Conservation (phyloP, 2,797 vertebrate species). For the Ptychadena robeensis region DNA sequence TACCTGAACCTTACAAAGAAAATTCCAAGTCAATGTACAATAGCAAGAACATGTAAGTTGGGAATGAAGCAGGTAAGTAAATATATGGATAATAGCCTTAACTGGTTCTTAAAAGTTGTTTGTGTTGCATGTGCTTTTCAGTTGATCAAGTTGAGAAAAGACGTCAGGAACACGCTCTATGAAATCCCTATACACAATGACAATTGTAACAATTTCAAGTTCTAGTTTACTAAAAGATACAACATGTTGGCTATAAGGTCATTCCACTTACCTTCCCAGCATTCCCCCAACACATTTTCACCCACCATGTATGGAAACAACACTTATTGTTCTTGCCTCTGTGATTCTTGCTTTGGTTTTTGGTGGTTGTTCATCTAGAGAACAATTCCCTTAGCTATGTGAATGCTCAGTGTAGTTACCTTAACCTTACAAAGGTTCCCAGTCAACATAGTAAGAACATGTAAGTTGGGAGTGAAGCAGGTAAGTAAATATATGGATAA, state of each 20-base stretch:
- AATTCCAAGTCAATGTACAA: neutral
- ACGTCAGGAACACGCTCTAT: constrained; percentile 27
- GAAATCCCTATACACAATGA: constrained; percentile 34
- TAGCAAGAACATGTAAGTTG: neutral
- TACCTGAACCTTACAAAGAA: neutral
- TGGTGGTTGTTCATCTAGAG: too few relatives aligned
- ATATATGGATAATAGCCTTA: neutral
- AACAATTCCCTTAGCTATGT: too few relatives aligned
- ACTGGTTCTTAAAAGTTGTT: neutral
- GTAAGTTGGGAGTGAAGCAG: neutral
- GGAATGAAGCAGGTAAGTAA: neutral
- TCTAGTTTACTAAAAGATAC: too few relatives aligned
- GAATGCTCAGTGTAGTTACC: neutral
- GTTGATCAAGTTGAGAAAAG: constrained; percentile 11
- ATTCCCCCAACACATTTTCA: neutral
- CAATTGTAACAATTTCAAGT: too few relatives aligned
- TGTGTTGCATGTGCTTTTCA: neutral
- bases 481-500: neutral
- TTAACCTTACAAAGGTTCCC: neutral
- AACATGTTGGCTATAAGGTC: neutral
- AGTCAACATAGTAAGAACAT: neutral
- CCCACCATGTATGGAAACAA: neutral
- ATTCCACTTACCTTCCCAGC: neutral
- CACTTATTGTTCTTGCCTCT: neutral
- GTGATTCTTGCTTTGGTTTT: neutral